Conservation (phyloP, 2,113 vertebrate genomes). For the Symphodus melops region DNA sequence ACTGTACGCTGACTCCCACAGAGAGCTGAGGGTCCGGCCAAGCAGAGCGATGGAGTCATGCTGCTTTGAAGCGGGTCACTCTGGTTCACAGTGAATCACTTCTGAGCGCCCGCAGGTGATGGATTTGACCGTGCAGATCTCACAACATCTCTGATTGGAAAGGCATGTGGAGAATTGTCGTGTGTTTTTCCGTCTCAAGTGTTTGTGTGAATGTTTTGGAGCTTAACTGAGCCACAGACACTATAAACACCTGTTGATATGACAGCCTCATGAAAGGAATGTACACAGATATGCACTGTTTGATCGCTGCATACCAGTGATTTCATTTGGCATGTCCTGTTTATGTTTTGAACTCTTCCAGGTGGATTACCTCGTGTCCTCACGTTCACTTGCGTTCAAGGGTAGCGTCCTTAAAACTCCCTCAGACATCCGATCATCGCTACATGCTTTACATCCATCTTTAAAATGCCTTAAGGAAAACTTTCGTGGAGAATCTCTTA, state of each 20-base stretch:
- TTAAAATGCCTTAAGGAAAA: no score
- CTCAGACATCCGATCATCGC: neutral
- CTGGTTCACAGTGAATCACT: constrained; percentile 18
- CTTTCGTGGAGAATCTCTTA: no score
- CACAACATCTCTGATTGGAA: neutral
- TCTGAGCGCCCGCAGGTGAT: constrained; percentile 19
- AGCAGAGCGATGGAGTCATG: constrained; percentile 1
- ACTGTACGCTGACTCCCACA: constrained; percentile 4
- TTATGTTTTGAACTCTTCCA: neutral
- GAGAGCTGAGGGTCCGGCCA: neutral
- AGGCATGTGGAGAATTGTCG: constrained; percentile 25
- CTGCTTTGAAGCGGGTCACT: constrained; percentile 14
- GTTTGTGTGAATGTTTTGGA: constrained; percentile 1
- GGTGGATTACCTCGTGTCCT: neutral
- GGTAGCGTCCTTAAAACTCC: neutral
- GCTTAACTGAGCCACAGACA: constrained; percentile 9
- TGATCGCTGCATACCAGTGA: neutral
- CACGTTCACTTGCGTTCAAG: neutral
- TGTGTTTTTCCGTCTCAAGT: constrained; percentile 32
- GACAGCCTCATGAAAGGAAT: neutral
- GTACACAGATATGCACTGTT: neutral
- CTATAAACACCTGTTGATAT: constrained; percentile 14
- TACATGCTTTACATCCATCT: no score
- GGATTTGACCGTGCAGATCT: constrained; percentile 24
- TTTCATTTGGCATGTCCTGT: neutral